These are phyloP conservation scores for Micromesistius poutassou DNA, from an alignment of 2,797 vertebrate genomes.

Conservation along the genomic window DNA sequence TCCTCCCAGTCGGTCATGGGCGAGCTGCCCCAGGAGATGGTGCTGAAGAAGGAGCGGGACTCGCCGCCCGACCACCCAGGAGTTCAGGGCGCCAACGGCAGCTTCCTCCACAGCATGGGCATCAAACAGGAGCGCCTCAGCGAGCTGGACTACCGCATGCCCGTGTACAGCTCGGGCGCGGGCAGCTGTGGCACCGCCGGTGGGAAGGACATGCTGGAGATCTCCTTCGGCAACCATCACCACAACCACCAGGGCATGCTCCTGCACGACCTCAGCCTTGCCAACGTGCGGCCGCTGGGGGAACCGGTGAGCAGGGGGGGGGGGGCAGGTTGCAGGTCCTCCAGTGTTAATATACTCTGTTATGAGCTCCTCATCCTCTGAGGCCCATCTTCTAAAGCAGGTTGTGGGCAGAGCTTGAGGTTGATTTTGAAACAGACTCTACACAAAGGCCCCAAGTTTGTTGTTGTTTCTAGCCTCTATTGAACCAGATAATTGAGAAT, in stretches of 20 bases:
- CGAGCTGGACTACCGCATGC: slow-evolving; percentile 85
- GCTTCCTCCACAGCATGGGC: slow-evolving; percentile 83
- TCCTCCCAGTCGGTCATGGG: slow-evolving; percentile 82
- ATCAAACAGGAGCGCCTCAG: slow-evolving; percentile 93
- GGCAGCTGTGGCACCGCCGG: slow-evolving; percentile 60
- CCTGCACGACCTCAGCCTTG: slow-evolving; percentile 88
- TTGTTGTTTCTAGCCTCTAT: not conserved
- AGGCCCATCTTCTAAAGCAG: too few relatives aligned
- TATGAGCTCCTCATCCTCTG: too few relatives aligned
- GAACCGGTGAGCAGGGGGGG: slow-evolving; percentile 57
- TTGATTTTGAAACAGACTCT: too few relatives aligned
- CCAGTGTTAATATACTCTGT: too few relatives aligned
- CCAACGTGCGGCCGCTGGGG: slow-evolving; percentile 67
- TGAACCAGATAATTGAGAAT: not conserved
- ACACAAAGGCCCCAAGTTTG: not conserved
- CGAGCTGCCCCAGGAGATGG: slow-evolving; percentile 88
- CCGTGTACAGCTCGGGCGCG: slow-evolving; percentile 66
- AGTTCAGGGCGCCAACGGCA: slow-evolving; percentile 44
- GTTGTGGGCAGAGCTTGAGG: too few relatives aligned
- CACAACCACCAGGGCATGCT: slow-evolving; percentile 83
- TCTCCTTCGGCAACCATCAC: slow-evolving; percentile 76
- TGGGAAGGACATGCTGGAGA: slow-evolving; percentile 79
- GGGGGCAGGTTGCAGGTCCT: too few relatives aligned
- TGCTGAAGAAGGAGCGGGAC: slow-evolving; percentile 94
- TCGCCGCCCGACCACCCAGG: slow-evolving; percentile 77